Evolutionary conservation across 2,888 invertebrate genomes (phyloP), one percentile per base, ranked within the genome.

Genomic region (Anorthoa munda): DNA sequence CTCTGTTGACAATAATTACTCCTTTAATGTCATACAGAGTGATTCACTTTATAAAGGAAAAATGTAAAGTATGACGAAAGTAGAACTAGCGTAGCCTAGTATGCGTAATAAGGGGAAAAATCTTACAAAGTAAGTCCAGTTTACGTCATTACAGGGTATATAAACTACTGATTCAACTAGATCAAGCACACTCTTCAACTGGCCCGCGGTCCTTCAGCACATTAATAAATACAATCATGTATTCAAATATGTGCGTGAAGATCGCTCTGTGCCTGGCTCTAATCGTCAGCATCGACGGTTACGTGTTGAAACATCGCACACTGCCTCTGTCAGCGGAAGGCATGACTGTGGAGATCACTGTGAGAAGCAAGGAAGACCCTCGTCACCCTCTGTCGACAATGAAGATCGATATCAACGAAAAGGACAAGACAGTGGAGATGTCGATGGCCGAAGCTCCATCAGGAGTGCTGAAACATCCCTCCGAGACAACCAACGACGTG

Each of bases 281-380:
- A 72, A 69, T 85, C 53, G 82, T 76, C 56, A 71, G 70, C 55
- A 83, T 85, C 64, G 84, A 89, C 66, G 77, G 87, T 50, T 61
- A 79, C 51, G 81, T 84, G 55, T 65, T 88, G 21, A 79, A 73
- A 65, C 71, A 81, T 7, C 75, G 73, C 17, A 64, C 72, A 46
- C 50, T 84, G 60, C 72, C 78, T 53, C 48, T 90, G 60, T 82
- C 86, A 51, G 51, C 81, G 17, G 84, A 86, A 79, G 88, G 85
- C 50, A 59, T 88, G 50, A 78, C 81, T n/a, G 59, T 89, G 70
- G 86, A 89, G 21, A 77, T 87, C 18, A 64, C 73, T 5, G 80
- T 89, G 56, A 85, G 80, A 48, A 78, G 71, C 15, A 81, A 87
- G 12, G 72, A 69, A 2, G 77, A 67, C 21, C 31, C 64, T 0